Conservation (phyloP, 2,888 invertebrate genomes). For the Ferrisia virgata region DNA sequence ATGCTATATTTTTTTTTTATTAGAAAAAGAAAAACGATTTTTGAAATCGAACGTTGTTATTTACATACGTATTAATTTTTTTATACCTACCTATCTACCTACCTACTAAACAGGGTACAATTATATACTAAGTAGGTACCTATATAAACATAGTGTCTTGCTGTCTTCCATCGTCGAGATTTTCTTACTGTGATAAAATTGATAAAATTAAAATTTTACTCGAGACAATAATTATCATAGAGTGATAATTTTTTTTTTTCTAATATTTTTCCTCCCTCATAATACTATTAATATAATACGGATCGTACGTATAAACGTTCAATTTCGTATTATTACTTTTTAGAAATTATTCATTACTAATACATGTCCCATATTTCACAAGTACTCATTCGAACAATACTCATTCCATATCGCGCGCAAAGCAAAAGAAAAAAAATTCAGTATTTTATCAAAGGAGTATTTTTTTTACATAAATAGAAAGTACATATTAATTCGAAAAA, state of each 20-base stretch:
- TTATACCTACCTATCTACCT: no score
- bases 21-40: neutral
- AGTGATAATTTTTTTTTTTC: neutral
- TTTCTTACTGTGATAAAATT: slow-evolving; percentile 13
- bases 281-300: neutral
- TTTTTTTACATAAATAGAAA: no score
- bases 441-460: slow-evolving; percentile 15
- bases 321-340: no score
- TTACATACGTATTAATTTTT: no score
- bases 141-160: neutral
- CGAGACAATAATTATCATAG: neutral
- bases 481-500: neutral
- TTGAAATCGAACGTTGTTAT: no score
- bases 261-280: neutral
- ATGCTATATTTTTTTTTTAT: neutral
- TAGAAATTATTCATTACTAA: no score
- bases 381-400: slow-evolving; percentile 35
- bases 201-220: neutral
- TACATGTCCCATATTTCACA: neutral
- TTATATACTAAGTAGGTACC: no score
- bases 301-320: no score
- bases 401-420: slow-evolving; percentile 33
- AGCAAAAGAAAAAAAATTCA: slow-evolving; percentile 5
- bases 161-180: neutral
- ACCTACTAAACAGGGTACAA: no score